phyloP scores from a whole-genome alignment of 1,140 invertebrate species.

The Chelonus insularis region DNA sequence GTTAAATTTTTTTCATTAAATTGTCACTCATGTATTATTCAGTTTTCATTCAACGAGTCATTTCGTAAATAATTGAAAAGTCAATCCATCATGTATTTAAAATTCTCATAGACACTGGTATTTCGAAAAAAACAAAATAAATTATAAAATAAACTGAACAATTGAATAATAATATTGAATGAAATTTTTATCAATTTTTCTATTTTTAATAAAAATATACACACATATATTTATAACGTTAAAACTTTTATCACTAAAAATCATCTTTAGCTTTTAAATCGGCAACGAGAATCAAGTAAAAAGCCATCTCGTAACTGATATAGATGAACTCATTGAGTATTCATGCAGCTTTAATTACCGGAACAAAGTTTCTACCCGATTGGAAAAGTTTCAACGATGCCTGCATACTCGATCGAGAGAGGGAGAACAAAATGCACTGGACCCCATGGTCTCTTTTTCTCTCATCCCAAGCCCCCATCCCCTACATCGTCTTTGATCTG shows the following conservation, averaged over 20 bases:
- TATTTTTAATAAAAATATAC: too few relatives aligned
- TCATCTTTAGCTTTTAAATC: not conserved
- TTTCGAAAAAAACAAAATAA: not conserved
- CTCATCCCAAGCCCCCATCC: slow-evolving; percentile 13
- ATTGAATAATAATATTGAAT: too few relatives aligned
- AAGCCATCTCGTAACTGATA: not conserved
- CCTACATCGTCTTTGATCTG: slow-evolving; percentile 37
- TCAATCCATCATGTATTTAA: not conserved
- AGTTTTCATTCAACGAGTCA: too few relatives aligned
- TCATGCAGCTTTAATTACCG: slow-evolving; percentile 59
- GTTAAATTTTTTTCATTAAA: not conserved
- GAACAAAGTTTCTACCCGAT: slow-evolving; percentile 58
- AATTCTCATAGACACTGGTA: not conserved
- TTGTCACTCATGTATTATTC: not conserved
- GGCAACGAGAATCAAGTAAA: not conserved
- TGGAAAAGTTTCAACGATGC: slow-evolving; percentile 58
- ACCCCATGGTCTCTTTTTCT: slow-evolving; percentile 20
- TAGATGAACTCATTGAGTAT: slow-evolving; percentile 52
- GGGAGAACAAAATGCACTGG: slow-evolving; percentile 28
- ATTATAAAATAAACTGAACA: too few relatives aligned
- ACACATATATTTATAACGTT: too few relatives aligned
- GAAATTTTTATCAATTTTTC: too few relatives aligned
- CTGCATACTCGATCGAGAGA: slow-evolving; percentile 51
- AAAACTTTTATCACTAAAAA: too few relatives aligned
- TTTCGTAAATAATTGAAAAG: too few relatives aligned